Percentiles rank a stretch among this genome's conserved stretches.
Evolutionary conservation across 2,888 invertebrate species (phyloP).

Genomic region (Philopedon plagiatum): DNA sequence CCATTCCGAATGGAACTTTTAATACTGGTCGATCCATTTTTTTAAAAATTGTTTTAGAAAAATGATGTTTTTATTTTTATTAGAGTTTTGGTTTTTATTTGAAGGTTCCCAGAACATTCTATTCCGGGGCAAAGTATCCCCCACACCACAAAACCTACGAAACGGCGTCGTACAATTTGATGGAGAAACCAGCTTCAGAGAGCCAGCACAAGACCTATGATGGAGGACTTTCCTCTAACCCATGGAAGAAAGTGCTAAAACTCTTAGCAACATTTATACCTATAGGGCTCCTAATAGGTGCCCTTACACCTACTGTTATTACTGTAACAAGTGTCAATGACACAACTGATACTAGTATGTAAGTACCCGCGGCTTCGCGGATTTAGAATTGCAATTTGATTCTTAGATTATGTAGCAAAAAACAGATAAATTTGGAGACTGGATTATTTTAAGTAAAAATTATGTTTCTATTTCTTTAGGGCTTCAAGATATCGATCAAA

Average conservation of each 20-base stretch:
- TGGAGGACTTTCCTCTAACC: slow-evolving; percentile 56
- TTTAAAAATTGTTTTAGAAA: too few species aligned
- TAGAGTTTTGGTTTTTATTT: slow-evolving; percentile 8
- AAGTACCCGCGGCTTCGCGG: slow-evolving; percentile 13
- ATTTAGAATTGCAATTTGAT: not conserved
- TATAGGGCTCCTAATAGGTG: slow-evolving; percentile 79
- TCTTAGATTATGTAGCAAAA: not conserved
- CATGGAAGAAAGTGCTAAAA: slow-evolving; percentile 77
- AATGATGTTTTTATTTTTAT: too few species aligned
- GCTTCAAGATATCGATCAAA: slow-evolving; percentile 56
- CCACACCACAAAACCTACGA: slow-evolving; percentile 52
- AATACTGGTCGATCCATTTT: too few species aligned
- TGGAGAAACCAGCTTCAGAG: slow-evolving; percentile 52
- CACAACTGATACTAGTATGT: slow-evolving; percentile 55
- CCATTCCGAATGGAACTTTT: too few species aligned
- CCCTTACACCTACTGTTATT: slow-evolving; percentile 78
- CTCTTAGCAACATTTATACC: slow-evolving; percentile 80
- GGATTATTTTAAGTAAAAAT: not conserved
- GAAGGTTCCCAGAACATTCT: slow-evolving; percentile 41
- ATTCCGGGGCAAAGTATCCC: slow-evolving; percentile 6
- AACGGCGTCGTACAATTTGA: slow-evolving; percentile 48
- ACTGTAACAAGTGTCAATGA: slow-evolving; percentile 70
- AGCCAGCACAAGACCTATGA: slow-evolving; percentile 4
- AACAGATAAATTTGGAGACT: too few species aligned
- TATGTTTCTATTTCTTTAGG: slow-evolving; percentile 39